Conservation (phyloP, 1,140 invertebrate species). For the Psix sp. region DNA sequence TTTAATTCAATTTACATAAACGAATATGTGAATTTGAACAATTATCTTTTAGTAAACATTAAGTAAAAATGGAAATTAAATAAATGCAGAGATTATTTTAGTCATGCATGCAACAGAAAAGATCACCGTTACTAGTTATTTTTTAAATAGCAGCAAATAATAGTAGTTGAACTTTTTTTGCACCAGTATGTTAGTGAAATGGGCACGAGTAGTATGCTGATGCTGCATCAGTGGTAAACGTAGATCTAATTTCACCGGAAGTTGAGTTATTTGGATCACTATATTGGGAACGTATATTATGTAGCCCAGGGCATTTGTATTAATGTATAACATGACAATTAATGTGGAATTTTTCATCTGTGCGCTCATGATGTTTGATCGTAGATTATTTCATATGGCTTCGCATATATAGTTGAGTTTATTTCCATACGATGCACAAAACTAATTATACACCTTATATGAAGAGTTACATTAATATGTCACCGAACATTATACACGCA, state of each 20-base stretch:
- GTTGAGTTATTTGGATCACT: conserved; percentile 5
- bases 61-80: too few species aligned
- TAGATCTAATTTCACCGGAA: conserved; percentile 14
- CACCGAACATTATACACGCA: too few species aligned
- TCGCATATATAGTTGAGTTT: conserved; percentile 17
- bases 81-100: too few species aligned
- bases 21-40: too few species aligned
- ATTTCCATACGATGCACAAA: conserved; percentile 15
- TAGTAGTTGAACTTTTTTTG: conserved; percentile 51
- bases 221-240: conserved; percentile 28
- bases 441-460: conserved; percentile 20
- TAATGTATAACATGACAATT: conserved; percentile 12
- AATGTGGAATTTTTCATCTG: conserved; percentile 15
- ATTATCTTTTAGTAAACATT: too few species aligned
- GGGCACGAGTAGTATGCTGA: conserved; percentile 30
- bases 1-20: too few species aligned
- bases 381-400: conserved; percentile 34
- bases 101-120: too few species aligned
- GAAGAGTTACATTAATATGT: conserved; percentile 4
- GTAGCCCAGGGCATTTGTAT: conserved; percentile 6
- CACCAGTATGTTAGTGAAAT: conserved; percentile 47
- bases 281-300: conserved; percentile 8
- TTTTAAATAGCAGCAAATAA: too few species aligned
- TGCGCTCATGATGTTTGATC: conserved; percentile 18
- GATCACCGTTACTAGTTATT: too few species aligned